Conservation (phyloP, 2,888 invertebrate genomes). For the Hirtodrosophila alboralis region DNA sequence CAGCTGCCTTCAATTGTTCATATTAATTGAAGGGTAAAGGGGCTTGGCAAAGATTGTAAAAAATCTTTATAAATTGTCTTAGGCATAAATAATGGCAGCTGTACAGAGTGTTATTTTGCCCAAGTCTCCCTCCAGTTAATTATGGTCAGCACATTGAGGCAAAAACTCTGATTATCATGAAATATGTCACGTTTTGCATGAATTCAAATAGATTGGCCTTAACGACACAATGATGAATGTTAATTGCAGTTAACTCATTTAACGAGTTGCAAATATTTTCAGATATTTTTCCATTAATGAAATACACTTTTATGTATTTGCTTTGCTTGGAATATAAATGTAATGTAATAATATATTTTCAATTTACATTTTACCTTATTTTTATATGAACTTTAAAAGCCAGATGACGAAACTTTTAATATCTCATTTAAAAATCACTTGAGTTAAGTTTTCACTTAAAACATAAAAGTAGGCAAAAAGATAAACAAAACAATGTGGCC, state of each 20-base stretch:
- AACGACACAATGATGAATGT: constrained; percentile 43
- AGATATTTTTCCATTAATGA: constrained; percentile 2
- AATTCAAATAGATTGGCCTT: constrained; percentile 37
- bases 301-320: background rate
- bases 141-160: background rate
- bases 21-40: too few species aligned
- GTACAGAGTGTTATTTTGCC: background rate
- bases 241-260: constrained; percentile 42
- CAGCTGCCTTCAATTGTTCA: background rate
- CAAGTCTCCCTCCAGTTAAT: background rate
- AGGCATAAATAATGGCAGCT: too few species aligned
- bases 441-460: too few species aligned
- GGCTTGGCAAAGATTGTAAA: too few species aligned
- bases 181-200: constrained; percentile 60
- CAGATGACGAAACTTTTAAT: too few species aligned
- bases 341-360: background rate
- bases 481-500: too few species aligned
- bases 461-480: too few species aligned
- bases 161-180: constrained; percentile 1
- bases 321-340: background rate
- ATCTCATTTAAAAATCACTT: too few species aligned
- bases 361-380: background rate
- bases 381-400: too few species aligned
- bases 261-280: constrained; percentile 6
- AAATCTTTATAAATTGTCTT: too few species aligned